Percentiles rank a stretch among this genome's conserved stretches.
These are phyloP conservation scores for Dromas ardeola DNA, from an alignment of 2,113 vertebrate genomes.

Conservation along the genomic window DNA sequence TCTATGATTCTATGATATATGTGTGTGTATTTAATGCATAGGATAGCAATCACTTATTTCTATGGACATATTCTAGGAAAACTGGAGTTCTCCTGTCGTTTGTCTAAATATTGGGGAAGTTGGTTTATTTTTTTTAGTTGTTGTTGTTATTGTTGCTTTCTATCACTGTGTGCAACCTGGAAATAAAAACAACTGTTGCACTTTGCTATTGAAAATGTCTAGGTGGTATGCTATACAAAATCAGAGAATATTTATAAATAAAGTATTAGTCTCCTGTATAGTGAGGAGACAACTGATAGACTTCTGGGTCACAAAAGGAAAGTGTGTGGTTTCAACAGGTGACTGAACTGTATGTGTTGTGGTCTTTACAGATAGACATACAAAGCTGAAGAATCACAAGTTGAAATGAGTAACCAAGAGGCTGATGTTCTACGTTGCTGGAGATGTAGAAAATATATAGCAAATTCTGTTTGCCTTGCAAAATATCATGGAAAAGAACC, in stretches of 20 bases:
- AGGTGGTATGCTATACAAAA: not conserved
- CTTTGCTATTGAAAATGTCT: not conserved
- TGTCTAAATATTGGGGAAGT: not conserved
- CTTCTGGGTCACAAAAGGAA: not conserved
- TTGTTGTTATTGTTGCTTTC: not conserved
- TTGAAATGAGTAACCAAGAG: constrained; percentile 25
- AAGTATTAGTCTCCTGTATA: not conserved
- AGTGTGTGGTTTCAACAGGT: not conserved
- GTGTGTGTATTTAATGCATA: not conserved
- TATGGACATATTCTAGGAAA: not conserved
- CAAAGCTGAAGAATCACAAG: constrained; percentile 25
- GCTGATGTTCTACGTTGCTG: constrained; percentile 62
- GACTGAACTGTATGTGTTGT: not conserved
- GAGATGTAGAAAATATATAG: constrained; percentile 73
- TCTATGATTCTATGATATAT: too few relatives aligned
- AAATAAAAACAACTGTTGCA: not conserved
- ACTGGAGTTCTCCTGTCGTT: not conserved
- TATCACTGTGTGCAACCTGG: not conserved
- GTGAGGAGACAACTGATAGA: not conserved
- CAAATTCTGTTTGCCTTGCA: constrained; percentile 64
- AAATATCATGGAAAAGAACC: constrained; percentile 19
- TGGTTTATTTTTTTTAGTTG: not conserved
- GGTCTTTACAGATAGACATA: constrained; percentile 36
- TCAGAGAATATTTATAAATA: not conserved
- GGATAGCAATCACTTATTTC: not conserved